Conservation (phyloP, 2,113 vertebrate species). For the Phylloscopus trochiloides region DNA sequence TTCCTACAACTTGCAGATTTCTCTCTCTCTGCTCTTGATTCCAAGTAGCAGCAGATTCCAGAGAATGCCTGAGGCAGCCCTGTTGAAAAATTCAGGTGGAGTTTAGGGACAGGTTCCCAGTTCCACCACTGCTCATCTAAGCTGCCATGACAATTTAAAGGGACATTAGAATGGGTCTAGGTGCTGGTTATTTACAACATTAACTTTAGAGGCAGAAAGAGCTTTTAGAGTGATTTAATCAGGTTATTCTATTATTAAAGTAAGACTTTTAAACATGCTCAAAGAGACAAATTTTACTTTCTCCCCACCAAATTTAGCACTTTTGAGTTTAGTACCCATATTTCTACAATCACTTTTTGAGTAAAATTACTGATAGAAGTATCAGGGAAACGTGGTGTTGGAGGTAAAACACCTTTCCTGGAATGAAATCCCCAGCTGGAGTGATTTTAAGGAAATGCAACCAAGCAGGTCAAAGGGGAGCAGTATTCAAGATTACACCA, state of each 20-base stretch:
- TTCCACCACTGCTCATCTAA: background rate
- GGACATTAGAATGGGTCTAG: background rate
- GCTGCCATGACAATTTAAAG: background rate
- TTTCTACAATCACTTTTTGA: background rate
- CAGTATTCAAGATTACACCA: background rate
- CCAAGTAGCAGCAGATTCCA: background rate
- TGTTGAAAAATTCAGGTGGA: background rate
- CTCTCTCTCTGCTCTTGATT: background rate
- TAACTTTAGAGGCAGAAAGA: background rate
- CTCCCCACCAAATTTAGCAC: background rate
- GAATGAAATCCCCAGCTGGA: background rate
- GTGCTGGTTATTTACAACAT: background rate
- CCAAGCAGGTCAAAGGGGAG: background rate
- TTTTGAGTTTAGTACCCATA: background rate
- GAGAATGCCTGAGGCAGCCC: background rate
- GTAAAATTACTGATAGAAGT: background rate
- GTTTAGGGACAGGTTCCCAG: background rate
- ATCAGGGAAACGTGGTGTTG: background rate
- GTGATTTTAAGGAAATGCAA: background rate
- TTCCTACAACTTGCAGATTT: background rate
- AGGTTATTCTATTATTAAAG: background rate
- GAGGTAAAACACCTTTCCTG: background rate
- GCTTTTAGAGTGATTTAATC: background rate
- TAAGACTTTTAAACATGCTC: background rate
- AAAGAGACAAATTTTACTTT: background rate